Conservation (phyloP, 2,113 vertebrate species). For the Psettodes erumei region DNA sequence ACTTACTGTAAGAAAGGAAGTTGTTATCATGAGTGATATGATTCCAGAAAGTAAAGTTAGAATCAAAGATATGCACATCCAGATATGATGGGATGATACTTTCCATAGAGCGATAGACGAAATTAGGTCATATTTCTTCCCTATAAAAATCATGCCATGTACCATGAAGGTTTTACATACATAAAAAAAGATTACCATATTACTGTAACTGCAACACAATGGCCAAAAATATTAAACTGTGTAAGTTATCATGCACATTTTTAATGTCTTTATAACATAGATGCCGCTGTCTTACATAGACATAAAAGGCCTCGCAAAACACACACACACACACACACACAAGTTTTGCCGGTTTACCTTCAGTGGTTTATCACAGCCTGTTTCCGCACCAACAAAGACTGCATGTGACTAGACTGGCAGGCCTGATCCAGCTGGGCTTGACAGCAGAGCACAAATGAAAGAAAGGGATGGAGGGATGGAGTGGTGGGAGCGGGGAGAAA, state of each 20-base stretch:
- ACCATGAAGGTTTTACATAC: not conserved
- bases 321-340: too few species aligned
- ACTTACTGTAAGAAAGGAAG: too few species aligned
- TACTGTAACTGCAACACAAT: not conserved
- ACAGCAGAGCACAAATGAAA: slow-evolving; percentile 79
- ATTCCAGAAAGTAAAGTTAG: not conserved
- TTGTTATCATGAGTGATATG: not conserved
- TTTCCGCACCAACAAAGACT: slow-evolving; percentile 70
- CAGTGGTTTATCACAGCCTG: slow-evolving; percentile 46
- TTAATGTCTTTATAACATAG: slow-evolving; percentile 2
- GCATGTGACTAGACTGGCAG: slow-evolving; percentile 68
- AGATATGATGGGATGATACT: not conserved
- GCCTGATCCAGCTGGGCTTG: slow-evolving; percentile 79
- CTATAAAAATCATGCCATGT: too few species aligned
- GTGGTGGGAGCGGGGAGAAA: slow-evolving; percentile 56
- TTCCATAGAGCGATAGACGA: not conserved
- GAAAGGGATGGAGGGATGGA: slow-evolving; percentile 73
- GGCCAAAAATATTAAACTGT: not conserved
- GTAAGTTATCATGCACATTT: not conserved
- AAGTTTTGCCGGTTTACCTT: slow-evolving; percentile 34
- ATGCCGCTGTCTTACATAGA: slow-evolving; percentile 2
- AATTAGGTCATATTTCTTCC: not conserved
- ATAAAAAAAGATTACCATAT: not conserved
- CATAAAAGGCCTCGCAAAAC: slow-evolving; percentile 17
- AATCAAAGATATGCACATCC: not conserved